Evolutionary conservation across 1,140 invertebrate species (phyloP), one percentile per base, ranked within the genome.

Genomic region (Sipha flava): DNA sequence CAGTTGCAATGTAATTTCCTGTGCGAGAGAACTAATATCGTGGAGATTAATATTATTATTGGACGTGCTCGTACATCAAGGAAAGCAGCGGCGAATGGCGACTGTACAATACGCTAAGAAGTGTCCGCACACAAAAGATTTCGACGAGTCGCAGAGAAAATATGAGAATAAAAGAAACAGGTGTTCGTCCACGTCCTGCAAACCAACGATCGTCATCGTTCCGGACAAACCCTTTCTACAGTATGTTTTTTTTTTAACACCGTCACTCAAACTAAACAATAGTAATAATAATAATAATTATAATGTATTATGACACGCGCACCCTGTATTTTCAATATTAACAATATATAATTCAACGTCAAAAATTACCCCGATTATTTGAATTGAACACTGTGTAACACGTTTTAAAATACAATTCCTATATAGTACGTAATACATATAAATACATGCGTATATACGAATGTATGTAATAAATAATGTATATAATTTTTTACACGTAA

Each of bases 301-400:
- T 43, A 68, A 37, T 68, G 40, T 37, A 23, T 68, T 29, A 70
- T 45, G 29, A 70, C 66, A 70, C 66, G 66, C 66, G 40, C 66
- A 70, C 66, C 66, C 66, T 70, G 66, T 70, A 70, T 70, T 47
- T 47, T 45, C 2, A 45, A 43, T 68, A 7, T 68, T 68, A 68
- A 68, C 64, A 68, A 68, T 68, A 45, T 26, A 45, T 68, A 43
- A 43, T 66, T 66, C 37, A 66, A 68, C 64, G 10, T 45, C 64
- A 70, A 70, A 70, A 70, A 70, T 70, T 70, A 70, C 66, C 66
- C 66, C 66, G 66, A 70, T 70, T 18, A 31, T 70, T 70, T 70
- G 66, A 70, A 70, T 70, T 70, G 66, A 70, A 70, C 66, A 70
- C 66, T 16, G 43, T 70, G 66, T 70, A 43, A 70, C 40, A 70